Evolutionary conservation across 1,140 invertebrate species (phyloP).

Genomic region (Drosophila repletoides): DNA sequence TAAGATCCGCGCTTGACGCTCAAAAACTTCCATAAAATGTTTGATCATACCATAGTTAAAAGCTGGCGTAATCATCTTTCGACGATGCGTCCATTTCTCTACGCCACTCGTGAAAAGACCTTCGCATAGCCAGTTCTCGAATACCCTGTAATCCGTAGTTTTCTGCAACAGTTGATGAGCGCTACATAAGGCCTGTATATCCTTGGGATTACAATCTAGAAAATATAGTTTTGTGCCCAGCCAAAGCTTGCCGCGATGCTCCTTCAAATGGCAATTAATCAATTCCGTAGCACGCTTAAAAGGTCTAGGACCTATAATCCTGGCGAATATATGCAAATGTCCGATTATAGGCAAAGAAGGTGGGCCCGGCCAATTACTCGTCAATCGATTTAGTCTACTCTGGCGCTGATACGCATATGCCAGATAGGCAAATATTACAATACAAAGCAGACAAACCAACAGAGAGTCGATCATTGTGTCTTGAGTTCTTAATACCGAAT

Average conservation of each 20-base stretch:
- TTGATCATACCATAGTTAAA: conserved; percentile 92
- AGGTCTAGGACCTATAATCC: conserved; percentile 40
- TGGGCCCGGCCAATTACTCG: conserved; percentile 60
- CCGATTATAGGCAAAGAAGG: conserved; percentile 49
- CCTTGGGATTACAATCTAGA: conserved; percentile 65
- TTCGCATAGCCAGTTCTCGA: conserved; percentile 86
- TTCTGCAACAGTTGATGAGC: conserved; percentile 83
- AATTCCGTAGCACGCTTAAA: conserved; percentile 35
- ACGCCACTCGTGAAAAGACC: conserved; percentile 87
- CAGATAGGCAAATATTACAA: conserved; percentile 23
- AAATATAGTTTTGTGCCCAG: conserved; percentile 58
- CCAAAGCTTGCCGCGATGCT: conserved; percentile 66
- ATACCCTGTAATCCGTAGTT: conserved; percentile 82
- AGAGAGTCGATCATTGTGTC: conserved; percentile 38
- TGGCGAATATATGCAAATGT: conserved; percentile 53
- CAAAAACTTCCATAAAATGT: conserved; percentile 47
- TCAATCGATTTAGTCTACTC: conserved; percentile 39
- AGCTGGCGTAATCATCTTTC: conserved; percentile 92
- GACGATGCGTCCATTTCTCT: conserved; percentile 89
- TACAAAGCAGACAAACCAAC: conserved; percentile 10
- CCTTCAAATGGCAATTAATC: conserved; percentile 36
- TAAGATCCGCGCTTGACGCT: conserved; percentile 42
- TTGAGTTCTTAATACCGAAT: conserved; percentile 32
- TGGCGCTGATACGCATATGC: conserved; percentile 36
- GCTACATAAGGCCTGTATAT: conserved; percentile 61